These are phyloP conservation scores for Tachysurus vachellii DNA, from an alignment of 2,113 vertebrate genomes.

Conservation along the genomic window DNA sequence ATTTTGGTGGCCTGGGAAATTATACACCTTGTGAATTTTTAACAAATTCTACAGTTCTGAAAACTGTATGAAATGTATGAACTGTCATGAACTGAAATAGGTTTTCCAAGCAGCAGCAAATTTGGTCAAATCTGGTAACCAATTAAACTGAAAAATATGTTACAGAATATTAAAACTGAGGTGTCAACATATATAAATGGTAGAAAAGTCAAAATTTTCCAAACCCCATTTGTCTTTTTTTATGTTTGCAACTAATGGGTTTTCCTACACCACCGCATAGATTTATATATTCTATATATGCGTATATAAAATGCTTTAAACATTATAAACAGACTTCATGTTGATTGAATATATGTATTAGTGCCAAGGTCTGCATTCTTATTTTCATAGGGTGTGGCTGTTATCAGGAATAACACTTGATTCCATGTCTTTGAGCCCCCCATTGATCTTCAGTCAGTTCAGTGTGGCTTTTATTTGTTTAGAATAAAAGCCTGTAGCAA, in stretches of 20 bases:
- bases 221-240: no score
- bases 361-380: background rate
- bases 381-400: background rate
- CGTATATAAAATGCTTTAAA: background rate
- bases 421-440: background rate
- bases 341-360: background rate
- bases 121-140: background rate
- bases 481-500: background rate
- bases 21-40: background rate
- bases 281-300: no score
- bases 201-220: background rate
- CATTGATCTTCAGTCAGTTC: background rate
- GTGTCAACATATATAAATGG: background rate
- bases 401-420: background rate
- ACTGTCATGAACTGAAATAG: background rate
- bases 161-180: background rate
- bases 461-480: background rate
- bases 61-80: no score
- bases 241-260: background rate
- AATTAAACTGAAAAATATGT: background rate
- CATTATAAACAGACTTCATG: background rate
- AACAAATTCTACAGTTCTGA: background rate
- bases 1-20: background rate
- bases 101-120: background rate
- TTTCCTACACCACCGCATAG: background rate